A percentile compares a stretch with the other conserved stretches of the same genome.
phyloP scores from a whole-genome alignment of 2,113 vertebrate genomes.

The Nothobranchius furzeri region DNA sequence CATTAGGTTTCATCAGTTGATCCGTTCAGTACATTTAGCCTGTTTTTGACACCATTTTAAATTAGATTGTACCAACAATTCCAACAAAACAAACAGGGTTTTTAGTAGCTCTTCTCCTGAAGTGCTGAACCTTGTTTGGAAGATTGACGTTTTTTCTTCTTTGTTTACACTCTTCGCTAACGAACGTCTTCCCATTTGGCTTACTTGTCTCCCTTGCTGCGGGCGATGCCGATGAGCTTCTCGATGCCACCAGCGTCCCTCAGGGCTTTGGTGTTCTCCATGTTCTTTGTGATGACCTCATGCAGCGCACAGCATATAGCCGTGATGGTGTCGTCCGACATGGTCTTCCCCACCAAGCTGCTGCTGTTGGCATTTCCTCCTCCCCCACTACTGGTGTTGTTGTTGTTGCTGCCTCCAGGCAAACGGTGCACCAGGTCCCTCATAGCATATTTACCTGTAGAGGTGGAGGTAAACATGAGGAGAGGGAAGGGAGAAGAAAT shows the following conservation, averaged over 20 bases:
- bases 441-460: constrained; percentile 93
- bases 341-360: constrained; percentile 84
- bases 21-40: no score
- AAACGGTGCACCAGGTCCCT: constrained; percentile 94
- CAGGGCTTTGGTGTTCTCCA: constrained; percentile 98
- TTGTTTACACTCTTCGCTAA: neutral
- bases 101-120: no score
- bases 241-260: constrained; percentile 95
- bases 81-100: no score
- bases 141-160: neutral
- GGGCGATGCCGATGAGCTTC: constrained; percentile 93
- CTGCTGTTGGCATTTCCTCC: constrained; percentile 77
- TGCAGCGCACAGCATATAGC: constrained; percentile 96
- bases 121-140: no score
- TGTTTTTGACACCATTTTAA: no score
- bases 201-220: constrained; percentile 98
- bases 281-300: constrained; percentile 98
- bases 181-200: constrained; percentile 59
- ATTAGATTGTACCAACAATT: no score
- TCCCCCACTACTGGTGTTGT: constrained; percentile 50
- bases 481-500: constrained; percentile 2
- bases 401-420: constrained; percentile 90
- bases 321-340: constrained; percentile 95
- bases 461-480: neutral
- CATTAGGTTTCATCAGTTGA: no score